Percentiles rank a stretch among this genome's conserved stretches.
Evolutionary conservation across 2,113 vertebrate species (phyloP).

Genomic region (Circaetus gallicus): DNA sequence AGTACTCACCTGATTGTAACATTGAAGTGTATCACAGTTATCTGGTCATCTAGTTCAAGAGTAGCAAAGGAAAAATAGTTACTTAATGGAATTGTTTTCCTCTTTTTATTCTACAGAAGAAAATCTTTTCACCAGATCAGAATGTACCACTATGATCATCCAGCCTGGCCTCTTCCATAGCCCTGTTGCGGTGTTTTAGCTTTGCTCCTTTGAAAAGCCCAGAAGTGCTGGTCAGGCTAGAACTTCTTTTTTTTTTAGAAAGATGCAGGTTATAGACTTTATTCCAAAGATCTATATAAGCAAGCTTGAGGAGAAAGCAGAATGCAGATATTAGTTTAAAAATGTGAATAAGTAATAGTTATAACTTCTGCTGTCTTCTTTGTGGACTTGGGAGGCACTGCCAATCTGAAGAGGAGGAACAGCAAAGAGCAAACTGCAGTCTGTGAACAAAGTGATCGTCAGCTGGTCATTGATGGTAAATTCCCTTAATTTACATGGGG

Average conservation of each 20-base stretch:
- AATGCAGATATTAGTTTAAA: background rate
- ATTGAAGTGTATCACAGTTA: background rate
- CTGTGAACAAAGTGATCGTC: background rate
- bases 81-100: background rate
- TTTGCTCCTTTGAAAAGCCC: background rate
- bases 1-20: background rate
- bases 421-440: background rate
- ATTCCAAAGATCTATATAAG: background rate
- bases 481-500: background rate
- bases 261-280: background rate
- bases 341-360: background rate
- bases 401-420: background rate
- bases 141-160: background rate
- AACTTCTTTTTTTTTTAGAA: background rate
- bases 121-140: background rate
- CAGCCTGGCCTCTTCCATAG: background rate
- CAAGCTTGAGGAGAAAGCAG: background rate
- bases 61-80: background rate
- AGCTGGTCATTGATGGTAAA: background rate
- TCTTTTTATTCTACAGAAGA: background rate
- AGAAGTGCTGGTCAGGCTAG: background rate
- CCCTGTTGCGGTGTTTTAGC: accelerated
- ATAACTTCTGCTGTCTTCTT: background rate
- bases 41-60: background rate
- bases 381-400: background rate